Base-by-base conservation (phyloP, 2,113 vertebrate genomes). In the Gambusia affinis region DNA sequence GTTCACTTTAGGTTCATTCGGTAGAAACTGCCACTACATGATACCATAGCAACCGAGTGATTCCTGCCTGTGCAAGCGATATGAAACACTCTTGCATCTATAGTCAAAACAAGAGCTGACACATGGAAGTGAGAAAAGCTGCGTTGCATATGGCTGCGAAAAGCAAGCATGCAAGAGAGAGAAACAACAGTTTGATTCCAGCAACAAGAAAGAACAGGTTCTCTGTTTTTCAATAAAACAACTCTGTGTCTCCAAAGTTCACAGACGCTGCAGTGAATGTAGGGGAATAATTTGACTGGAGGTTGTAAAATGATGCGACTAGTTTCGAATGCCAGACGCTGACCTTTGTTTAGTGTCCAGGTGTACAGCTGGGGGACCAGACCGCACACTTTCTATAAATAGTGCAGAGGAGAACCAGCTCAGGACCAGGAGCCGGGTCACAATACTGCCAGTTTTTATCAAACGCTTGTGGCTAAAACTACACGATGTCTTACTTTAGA, bases 1-100 rank as follows among this genome's bases (percentile, higher is more conserved):
- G 61, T 67, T 70, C 28, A 15, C 28, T 78, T 72, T 64, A n/a
- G 60, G 80, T 83, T 76, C 73, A 64, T 74, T 88, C 67, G 57
- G 54, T 66, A 72, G 68, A 70, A 87, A 78, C 54, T 71, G 76
- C 75, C 27, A 31, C 67, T 42, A 30, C 33, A 29, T 11, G 81
- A 73, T 75, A 70, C 86, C 88, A 87, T 91, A 60, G 89, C 73
- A 88, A 88, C 86, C 2, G 65, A 66, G 72, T 67, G 84, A 86
- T 70, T 72, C 80, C 74, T 69, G 67, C 71, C 70, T 70, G 72
- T 19, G 73, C 71, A 57, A 60, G 62, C n/a, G 12, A 72, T 67
- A 66, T 22, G 24, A 79, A 67, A 70, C 28, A 54, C 11, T 76
- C 69, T 80, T 66, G 31, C 75, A 76, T 80, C 73, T 17, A 37